Percentiles rank a stretch among this genome's conserved stretches.
phyloP scores from a whole-genome alignment of 2,888 invertebrate genomes.

The Sceliomorpha sp. region DNA sequence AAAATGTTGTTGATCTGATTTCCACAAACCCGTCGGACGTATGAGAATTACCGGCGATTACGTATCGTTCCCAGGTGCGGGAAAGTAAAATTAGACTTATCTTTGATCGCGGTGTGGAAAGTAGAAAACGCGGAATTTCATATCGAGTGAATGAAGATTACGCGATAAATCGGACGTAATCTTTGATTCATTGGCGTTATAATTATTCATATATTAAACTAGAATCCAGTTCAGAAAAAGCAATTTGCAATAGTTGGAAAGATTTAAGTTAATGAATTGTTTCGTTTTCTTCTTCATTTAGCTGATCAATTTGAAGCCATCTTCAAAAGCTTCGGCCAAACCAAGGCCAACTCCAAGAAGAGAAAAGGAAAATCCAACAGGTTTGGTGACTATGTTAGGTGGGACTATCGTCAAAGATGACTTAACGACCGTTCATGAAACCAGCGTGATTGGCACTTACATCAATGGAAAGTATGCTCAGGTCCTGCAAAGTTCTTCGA shows the following conservation, averaged over 20 bases:
- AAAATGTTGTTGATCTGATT: no score
- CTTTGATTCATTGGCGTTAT: constrained; percentile 12
- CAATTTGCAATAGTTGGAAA: background rate
- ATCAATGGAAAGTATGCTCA: constrained; percentile 94
- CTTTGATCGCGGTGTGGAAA: constrained; percentile 18
- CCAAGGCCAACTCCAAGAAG: constrained; percentile 81
- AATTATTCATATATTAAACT: constrained; percentile 2
- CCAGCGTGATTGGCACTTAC: constrained; percentile 93
- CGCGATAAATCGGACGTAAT: constrained; percentile 22
- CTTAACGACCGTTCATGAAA: constrained; percentile 91
- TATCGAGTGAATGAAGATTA: constrained; percentile 16
- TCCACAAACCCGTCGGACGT: no score
- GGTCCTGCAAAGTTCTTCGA: constrained; percentile 90
- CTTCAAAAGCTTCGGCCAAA: constrained; percentile 82
- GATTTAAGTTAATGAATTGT: no score
- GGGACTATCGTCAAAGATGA: constrained; percentile 92
- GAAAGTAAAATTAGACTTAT: constrained; percentile 39
- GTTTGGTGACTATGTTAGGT: constrained; percentile 90
- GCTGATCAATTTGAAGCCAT: constrained; percentile 90
- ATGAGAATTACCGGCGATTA: constrained; percentile 3
- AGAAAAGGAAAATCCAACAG: constrained; percentile 87
- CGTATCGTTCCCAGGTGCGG: constrained; percentile 15
- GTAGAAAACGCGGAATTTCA: constrained; percentile 41
- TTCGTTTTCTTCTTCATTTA: no score
- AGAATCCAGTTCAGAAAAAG: background rate